Base-by-base conservation (phyloP, 2,113 vertebrate species). In the Montifringilla adamsi region DNA sequence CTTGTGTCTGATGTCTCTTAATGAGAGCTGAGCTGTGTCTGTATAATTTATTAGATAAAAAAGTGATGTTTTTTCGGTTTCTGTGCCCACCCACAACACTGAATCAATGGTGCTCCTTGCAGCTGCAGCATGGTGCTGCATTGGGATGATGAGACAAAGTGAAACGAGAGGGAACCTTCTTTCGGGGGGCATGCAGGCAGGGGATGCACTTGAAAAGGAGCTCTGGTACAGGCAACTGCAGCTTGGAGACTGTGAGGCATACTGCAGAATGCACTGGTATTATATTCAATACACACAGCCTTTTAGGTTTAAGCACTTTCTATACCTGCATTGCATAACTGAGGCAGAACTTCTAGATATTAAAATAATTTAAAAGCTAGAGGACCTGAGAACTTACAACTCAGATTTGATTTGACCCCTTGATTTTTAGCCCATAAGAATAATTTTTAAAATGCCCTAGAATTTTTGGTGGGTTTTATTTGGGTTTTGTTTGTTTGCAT, bases 401-500 rank as follows among this genome's bases (percentile, higher is more conserved):
- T 4, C 15, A 84, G 14, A 63, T 74, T 46, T 63, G 2, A 35
- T 39, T 87, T 39, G 5, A 81, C 66, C 8, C 63, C 10, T 27
- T 27, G 63, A 3, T 18, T 70, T 68, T 62, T 43, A 53, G 8
- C 3, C 3, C 13, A 3, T 27, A 78, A 39, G 22, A 44, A 17
- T 6, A 18, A 60, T n/a, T 74, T 74, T 58, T 13, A 4, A 77
- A 74, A 4, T 35, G 2, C 0, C 0, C 10, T 39, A 6, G 31
- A 3, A 41, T 46, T 74, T 73, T 22, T 37, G 15, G 9, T 43
- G 24, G 1, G 1, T 50, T 83, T 76, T 50, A 6, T 15, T 72
- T 0, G 0, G 6, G 5, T 31, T 73, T 58, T 62, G 3, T 31
- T 37, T 37, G 2, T 3, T 50, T 44, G 9, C 10, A 8, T 20